A percentile compares a stretch with the other conserved stretches of the same genome.
Evolutionary conservation across 2,888 invertebrate species (phyloP).

Genomic region (Leucania comma): DNA sequence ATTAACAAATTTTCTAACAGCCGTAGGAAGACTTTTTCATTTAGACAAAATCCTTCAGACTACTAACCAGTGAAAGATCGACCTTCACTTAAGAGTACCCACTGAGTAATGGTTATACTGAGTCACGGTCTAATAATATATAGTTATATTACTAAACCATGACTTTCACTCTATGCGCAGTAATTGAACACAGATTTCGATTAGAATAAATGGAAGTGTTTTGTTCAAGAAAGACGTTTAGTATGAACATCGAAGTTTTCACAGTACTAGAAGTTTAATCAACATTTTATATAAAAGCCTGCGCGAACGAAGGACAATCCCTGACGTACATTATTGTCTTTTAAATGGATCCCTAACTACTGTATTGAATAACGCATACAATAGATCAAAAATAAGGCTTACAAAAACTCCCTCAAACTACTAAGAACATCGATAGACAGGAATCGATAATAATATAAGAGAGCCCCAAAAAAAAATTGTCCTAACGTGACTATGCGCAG

Average conservation of each 20-base stretch:
- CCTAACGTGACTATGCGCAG: too few species aligned
- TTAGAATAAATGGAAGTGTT: slow-evolving; percentile 13
- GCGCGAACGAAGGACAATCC: too few species aligned
- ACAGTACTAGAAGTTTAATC: not conserved
- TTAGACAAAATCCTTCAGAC: slow-evolving; percentile 6
- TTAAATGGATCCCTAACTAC: too few species aligned
- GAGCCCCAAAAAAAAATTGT: too few species aligned
- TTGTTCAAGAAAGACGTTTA: slow-evolving; percentile 8
- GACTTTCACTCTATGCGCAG: slow-evolving; percentile 50
- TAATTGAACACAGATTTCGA: slow-evolving; percentile 46
- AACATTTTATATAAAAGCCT: too few species aligned
- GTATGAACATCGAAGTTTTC: not conserved
- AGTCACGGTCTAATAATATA: slow-evolving; percentile 60
- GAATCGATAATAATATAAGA: too few species aligned
- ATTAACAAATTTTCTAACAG: too few species aligned
- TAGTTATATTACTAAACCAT: slow-evolving; percentile 58
- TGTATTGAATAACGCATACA: too few species aligned
- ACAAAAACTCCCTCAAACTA: too few species aligned
- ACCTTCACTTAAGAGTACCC: not conserved
- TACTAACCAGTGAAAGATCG: slow-evolving; percentile 12
- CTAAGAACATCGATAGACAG: too few species aligned
- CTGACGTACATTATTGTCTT: too few species aligned
- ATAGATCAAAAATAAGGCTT: too few species aligned
- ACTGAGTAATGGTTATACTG: slow-evolving; percentile 41
- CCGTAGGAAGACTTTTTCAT: not conserved